A percentile compares a stretch with the other conserved stretches of the same genome.
Conservation (phyloP, 1,140 invertebrate genomes). For the Bacillus rossius region DNA sequence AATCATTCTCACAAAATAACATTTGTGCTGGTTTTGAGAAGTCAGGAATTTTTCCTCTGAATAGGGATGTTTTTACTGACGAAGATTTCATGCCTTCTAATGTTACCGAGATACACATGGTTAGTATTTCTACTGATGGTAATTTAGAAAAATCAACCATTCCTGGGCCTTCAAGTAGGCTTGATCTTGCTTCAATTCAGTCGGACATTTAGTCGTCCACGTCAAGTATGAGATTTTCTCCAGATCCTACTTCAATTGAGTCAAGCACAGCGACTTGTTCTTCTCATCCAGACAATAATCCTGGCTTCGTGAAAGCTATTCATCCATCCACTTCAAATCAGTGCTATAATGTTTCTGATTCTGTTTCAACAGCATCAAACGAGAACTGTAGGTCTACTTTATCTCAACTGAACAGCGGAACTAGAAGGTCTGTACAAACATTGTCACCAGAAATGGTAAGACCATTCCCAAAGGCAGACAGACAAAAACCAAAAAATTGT, state of each 20-base stretch:
- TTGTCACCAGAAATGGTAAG: background rate
- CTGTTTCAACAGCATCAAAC: background rate
- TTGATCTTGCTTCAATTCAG: background rate
- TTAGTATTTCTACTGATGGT: background rate
- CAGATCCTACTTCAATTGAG: background rate
- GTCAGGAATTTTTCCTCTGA: conserved; percentile 28
- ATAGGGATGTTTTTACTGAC: conserved; percentile 28
- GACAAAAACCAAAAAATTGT: no score
- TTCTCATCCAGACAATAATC: background rate
- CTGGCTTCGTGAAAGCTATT: no score
- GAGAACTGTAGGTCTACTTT: background rate
- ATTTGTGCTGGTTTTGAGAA: conserved; percentile 28
- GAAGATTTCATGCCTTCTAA: conserved; percentile 33
- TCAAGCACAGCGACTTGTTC: background rate
- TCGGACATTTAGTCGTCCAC: background rate
- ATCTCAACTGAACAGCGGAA: background rate
- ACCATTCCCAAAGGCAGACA: conserved; percentile 1
- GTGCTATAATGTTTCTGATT: background rate
- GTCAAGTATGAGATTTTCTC: background rate
- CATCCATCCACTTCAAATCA: no score
- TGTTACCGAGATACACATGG: conserved; percentile 33
- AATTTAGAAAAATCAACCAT: background rate
- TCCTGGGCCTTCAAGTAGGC: background rate
- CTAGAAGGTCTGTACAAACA: background rate
- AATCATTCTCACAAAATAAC: conserved; percentile 32